These are phyloP conservation scores for Aleiodes testaceus DNA, from an alignment of 2,888 invertebrate genomes.

Conservation along the genomic window DNA sequence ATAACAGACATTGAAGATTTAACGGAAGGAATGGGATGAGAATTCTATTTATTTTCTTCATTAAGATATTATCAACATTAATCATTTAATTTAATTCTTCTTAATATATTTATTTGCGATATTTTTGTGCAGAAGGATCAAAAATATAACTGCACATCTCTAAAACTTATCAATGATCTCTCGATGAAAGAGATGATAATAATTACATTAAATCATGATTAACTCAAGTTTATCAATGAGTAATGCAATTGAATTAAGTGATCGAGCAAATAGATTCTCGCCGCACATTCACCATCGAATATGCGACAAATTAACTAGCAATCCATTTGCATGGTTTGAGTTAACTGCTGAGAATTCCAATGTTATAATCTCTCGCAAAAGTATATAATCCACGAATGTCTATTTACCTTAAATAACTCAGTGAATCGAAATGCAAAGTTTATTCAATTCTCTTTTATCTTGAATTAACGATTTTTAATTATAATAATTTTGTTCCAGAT, in stretches of 20 bases:
- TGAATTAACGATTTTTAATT: slow-evolving; percentile 4
- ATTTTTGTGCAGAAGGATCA: too few species aligned
- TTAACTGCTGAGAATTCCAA: background rate
- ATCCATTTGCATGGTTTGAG: slow-evolving; percentile 18
- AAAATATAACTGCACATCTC: too few species aligned
- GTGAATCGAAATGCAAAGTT: background rate
- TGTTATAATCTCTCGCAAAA: background rate
- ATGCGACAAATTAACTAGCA: slow-evolving; percentile 17
- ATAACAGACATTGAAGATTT: too few species aligned
- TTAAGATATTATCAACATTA: too few species aligned
- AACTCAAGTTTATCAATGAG: background rate
- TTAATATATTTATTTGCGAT: too few species aligned
- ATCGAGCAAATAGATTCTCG: background rate
- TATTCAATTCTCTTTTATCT: background rate
- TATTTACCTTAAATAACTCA: background rate
- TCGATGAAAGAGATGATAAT: too few species aligned
- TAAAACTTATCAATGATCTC: too few species aligned
- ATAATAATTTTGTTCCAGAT: slow-evolving; percentile 61
- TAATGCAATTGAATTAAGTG: background rate
- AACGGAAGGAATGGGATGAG: too few species aligned
- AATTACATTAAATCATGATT: too few species aligned
- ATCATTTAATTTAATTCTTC: too few species aligned
- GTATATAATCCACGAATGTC: background rate
- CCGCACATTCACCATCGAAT: slow-evolving; percentile 9
- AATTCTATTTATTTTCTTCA: too few species aligned